Evolutionary conservation across 2,888 invertebrate genomes (phyloP).

Genomic region (Drosophila seclusa): DNA sequence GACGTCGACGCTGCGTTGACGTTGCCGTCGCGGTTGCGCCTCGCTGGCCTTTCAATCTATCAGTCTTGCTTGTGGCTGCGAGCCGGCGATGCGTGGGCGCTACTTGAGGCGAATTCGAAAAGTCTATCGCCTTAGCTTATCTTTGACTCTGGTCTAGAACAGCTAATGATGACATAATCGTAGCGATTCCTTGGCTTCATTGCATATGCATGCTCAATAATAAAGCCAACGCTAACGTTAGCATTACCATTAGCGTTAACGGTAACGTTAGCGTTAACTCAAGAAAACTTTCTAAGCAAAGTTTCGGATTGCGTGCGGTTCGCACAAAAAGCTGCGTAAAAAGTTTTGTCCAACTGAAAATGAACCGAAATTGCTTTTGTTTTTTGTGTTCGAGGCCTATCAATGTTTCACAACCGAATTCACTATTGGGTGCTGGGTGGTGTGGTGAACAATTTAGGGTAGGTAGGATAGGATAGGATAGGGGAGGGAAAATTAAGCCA

Average conservation of each 20-base stretch:
- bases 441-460: background rate
- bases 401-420: conserved; percentile 14
- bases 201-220: conserved; percentile 48
- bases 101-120: conserved; percentile 48
- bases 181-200: conserved; percentile 30
- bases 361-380: conserved; percentile 10
- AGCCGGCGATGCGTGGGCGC: conserved; percentile 64
- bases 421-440: conserved; percentile 16
- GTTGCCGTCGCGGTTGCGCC: conserved; percentile 64
- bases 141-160: conserved; percentile 34
- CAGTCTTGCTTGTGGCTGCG: conserved; percentile 18
- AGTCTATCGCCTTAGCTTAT: conserved; percentile 34
- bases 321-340: conserved; percentile 30
- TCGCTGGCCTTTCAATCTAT: conserved; percentile 56
- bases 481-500: background rate
- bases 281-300: conserved; percentile 36
- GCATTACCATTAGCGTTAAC: conserved; percentile 3
- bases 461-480: background rate
- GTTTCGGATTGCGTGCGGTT: conserved; percentile 22
- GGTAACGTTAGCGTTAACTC: conserved; percentile 4
- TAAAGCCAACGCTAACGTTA: background rate
- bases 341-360: conserved; percentile 16
- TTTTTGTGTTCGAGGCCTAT: background rate
- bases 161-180: conserved; percentile 67
- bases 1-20: conserved; percentile 46